Percentiles rank a stretch among this genome's conserved stretches.
Evolutionary conservation across 2,113 vertebrate species (phyloP).

Genomic region (Erinaceus europaeus): DNA sequence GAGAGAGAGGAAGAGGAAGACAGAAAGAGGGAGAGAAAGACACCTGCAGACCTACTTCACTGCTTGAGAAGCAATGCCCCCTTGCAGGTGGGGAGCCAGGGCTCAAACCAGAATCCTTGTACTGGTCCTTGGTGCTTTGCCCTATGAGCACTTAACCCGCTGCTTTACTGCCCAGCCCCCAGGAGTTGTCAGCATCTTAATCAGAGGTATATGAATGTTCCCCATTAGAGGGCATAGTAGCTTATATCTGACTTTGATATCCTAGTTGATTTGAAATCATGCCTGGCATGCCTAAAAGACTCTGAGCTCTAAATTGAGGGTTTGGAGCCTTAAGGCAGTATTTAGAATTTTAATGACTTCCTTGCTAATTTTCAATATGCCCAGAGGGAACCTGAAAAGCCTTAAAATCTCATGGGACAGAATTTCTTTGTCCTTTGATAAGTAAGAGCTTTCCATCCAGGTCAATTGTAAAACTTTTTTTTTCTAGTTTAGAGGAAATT

Average conservation of each 20-base stretch:
- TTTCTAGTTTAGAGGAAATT: slow-evolving; percentile 15
- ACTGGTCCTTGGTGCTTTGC: too few relatives aligned
- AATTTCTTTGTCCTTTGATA: slow-evolving; percentile 22
- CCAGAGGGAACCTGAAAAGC: slow-evolving; percentile 14
- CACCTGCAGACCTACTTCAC: too few relatives aligned
- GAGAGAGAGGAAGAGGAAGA: too few relatives aligned
- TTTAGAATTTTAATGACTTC: slow-evolving; percentile 42
- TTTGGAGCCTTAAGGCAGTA: neutral
- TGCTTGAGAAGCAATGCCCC: too few relatives aligned
- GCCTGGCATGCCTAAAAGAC: neutral
- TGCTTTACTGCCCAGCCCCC: too few relatives aligned
- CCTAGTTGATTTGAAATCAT: slow-evolving; percentile 15
- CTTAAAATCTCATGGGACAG: neutral
- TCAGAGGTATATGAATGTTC: neutral
- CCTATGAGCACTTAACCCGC: too few relatives aligned
- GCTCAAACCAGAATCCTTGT: too few relatives aligned
- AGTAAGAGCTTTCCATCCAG: neutral
- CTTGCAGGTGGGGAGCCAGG: too few relatives aligned
- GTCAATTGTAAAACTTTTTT: neutral
- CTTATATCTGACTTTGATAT: neutral
- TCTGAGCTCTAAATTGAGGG: slow-evolving; percentile 18
- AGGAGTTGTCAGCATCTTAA: neutral
- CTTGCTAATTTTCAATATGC: slow-evolving; percentile 2
- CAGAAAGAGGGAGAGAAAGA: too few relatives aligned
- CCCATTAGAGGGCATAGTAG: neutral